Evolutionary conservation across 2,797 vertebrate species (phyloP).

Genomic region (Rhabdophis nuchalis): DNA sequence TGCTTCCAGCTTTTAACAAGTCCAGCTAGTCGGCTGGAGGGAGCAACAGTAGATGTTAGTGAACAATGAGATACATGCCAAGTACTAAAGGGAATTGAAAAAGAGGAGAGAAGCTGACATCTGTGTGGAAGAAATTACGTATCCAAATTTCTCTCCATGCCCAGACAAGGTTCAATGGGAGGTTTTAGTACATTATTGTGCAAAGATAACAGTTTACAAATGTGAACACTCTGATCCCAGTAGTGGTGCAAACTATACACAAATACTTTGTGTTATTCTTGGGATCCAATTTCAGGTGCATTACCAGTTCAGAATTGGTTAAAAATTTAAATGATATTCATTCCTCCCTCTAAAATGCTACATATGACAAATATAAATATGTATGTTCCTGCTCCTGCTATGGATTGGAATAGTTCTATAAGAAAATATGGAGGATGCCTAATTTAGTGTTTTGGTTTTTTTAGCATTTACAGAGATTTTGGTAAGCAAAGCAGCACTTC

Average conservation of each 20-base stretch:
- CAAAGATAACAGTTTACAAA: neutral
- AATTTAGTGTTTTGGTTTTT: neutral
- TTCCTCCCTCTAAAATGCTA: neutral
- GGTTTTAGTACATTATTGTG: neutral
- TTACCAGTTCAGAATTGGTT: neutral
- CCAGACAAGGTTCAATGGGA: neutral
- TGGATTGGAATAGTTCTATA: neutral
- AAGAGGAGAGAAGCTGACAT: neutral
- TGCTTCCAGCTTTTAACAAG: neutral
- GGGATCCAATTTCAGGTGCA: neutral
- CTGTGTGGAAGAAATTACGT: neutral
- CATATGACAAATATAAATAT: neutral
- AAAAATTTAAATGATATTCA: neutral
- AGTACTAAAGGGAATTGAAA: neutral
- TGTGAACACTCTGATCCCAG: neutral
- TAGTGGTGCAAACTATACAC: neutral
- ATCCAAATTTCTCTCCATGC: neutral
- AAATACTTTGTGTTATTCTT: neutral
- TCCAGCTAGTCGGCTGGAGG: neutral
- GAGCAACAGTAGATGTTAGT: neutral
- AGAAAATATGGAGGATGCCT: neutral
- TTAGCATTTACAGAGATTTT: neutral
- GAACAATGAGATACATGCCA: neutral
- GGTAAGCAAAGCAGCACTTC: neutral
- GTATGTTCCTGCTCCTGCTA: neutral